Conservation (phyloP, 2,888 invertebrate species). For the Hirtodrosophila duncani region DNA sequence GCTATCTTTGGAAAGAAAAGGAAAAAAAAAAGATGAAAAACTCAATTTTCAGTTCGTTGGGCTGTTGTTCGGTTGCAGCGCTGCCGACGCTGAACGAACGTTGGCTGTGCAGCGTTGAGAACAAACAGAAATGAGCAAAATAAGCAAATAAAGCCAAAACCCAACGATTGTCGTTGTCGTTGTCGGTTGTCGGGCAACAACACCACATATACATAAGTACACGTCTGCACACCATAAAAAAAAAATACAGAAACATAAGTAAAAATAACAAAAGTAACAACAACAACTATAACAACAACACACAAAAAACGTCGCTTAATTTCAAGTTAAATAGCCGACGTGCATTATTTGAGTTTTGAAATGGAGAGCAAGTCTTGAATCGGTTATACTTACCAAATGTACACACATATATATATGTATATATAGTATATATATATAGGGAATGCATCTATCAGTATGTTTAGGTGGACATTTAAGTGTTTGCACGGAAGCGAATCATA, state of each 20-base stretch:
- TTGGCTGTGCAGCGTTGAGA: constrained; percentile 39
- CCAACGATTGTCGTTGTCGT: no score
- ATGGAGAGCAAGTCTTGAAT: constrained; percentile 68
- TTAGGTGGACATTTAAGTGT: not conserved
- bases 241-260: constrained; percentile 26
- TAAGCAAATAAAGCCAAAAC: constrained; percentile 59
- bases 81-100: constrained; percentile 26
- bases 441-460: constrained; percentile 13
- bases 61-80: not conserved
- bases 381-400: constrained; percentile 10
- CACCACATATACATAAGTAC: constrained; percentile 4
- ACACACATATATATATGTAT: not conserved
- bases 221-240: constrained; percentile 23
- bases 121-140: constrained; percentile 66
- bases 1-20: constrained; percentile 44
- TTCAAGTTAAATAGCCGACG: constrained; percentile 70
- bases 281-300: constrained; percentile 30
- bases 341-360: constrained; percentile 70
- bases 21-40: constrained; percentile 16
- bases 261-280: constrained; percentile 38
- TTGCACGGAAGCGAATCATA: no score
- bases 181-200: no score
- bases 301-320: constrained; percentile 60
- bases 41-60: constrained; percentile 41
- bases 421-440: not conserved